Percentiles rank a stretch among this genome's conserved stretches.
Evolutionary conservation across 2,888 invertebrate species (phyloP).

Genomic region (Cerastis rubricosa): DNA sequence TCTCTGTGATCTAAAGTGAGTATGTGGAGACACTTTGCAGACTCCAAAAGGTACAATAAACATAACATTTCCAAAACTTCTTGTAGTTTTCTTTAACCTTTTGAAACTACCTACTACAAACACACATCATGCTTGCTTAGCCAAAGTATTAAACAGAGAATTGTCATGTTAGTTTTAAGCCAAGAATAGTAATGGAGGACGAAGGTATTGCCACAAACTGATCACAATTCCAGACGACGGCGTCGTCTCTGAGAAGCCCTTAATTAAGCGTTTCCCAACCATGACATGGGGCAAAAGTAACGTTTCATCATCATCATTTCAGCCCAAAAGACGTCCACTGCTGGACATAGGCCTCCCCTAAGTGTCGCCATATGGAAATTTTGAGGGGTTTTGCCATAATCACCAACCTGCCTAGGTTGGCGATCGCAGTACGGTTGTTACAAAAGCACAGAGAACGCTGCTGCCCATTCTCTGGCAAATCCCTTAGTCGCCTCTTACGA

Average conservation of each 20-base stretch:
- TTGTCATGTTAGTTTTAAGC: not conserved
- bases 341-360: too few relatives aligned
- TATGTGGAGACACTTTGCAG: not conserved
- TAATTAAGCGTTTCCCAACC: too few relatives aligned
- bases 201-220: not conserved
- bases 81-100: not conserved
- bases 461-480: too few relatives aligned
- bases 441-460: too few relatives aligned
- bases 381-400: too few relatives aligned
- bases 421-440: too few relatives aligned
- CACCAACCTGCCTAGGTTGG: too few relatives aligned
- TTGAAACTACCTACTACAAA: not conserved
- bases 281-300: not conserved
- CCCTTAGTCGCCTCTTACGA: too few relatives aligned
- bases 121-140: not conserved
- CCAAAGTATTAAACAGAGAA: too few relatives aligned
- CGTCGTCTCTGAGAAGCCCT: not conserved
- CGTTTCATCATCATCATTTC: too few relatives aligned
- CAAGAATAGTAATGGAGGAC: not conserved
- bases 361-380: too few relatives aligned
- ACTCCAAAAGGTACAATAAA: not conserved
- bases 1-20: not conserved
- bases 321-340: too few relatives aligned
- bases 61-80: not conserved
- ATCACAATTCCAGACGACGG: not conserved